Evolutionary conservation across 1,140 invertebrate genomes (phyloP).

Genomic region (Nomia melanderi): DNA sequence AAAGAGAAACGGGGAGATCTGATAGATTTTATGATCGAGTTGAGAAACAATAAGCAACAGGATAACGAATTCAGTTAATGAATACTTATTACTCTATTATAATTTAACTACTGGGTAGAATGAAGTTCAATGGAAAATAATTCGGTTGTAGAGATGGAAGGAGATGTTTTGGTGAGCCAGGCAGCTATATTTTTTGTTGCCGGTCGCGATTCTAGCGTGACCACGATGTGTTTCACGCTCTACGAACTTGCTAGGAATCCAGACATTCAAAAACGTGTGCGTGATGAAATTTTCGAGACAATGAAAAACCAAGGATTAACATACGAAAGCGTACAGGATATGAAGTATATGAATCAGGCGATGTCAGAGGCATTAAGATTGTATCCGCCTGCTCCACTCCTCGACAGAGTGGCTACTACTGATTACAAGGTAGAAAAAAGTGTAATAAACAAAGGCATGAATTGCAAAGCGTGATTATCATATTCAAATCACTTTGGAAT

Average conservation of each 20-base stretch:
- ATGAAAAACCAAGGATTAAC: conserved; percentile 59
- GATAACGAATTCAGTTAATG: conserved; percentile 72
- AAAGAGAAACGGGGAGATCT: conserved; percentile 73
- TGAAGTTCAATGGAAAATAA: not conserved
- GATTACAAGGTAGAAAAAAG: conserved; percentile 68
- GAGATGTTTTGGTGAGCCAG: conserved; percentile 66
- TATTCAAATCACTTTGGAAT: no score
- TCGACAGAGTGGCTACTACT: conserved; percentile 78
- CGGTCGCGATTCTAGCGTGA: conserved; percentile 82
- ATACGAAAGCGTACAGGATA: conserved; percentile 59
- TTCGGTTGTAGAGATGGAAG: conserved; percentile 51
- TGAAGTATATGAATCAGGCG: conserved; percentile 69
- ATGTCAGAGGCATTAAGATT: conserved; percentile 78
- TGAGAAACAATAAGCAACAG: conserved; percentile 73
- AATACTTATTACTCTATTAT: conserved; percentile 73
- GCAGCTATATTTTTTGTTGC: conserved; percentile 77
- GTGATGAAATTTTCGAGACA: conserved; percentile 82
- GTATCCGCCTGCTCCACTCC: conserved; percentile 82
- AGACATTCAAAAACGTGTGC: conserved; percentile 74
- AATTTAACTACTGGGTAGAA: not conserved
- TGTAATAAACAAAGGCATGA: no score
- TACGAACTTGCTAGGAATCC: conserved; percentile 75
- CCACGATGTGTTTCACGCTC: conserved; percentile 74
- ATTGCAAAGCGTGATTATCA: not conserved
- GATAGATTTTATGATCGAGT: conserved; percentile 74